Evolutionary conservation across 2,888 invertebrate genomes (phyloP).

Genomic region (Macrosiphum euphorbiae): DNA sequence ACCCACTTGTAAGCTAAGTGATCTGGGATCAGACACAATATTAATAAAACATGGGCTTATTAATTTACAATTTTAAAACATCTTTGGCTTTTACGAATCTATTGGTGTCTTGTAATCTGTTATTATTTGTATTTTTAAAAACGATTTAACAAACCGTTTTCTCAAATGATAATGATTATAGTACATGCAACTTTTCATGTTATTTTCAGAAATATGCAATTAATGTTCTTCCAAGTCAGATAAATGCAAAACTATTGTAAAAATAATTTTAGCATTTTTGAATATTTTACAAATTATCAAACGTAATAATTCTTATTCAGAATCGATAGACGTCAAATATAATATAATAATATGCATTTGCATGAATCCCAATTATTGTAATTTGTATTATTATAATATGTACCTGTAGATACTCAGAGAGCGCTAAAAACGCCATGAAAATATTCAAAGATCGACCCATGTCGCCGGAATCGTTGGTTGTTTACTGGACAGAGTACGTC

Average conservation of each 20-base stretch:
- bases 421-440: neutral
- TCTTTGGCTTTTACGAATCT: neutral
- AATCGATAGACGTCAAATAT: neutral
- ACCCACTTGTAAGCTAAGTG: no score
- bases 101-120: neutral
- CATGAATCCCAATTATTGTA: neutral
- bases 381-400: neutral
- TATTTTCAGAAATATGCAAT: slow-evolving; percentile 2
- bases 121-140: neutral
- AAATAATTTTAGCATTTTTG: neutral
- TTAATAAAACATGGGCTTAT: neutral
- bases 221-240: neutral
- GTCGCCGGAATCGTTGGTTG: neutral
- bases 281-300: no score
- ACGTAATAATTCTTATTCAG: neutral
- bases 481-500: slow-evolving; percentile 18
- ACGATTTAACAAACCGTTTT: neutral
- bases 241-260: neutral
- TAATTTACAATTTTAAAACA: neutral
- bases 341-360: neutral
- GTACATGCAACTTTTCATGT: neutral
- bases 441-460: slow-evolving; percentile 20
- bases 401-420: neutral
- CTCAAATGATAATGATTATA: neutral
- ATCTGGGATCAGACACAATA: no score